Conservation (phyloP, 2,888 invertebrate species). For the Rhaphigaster nebulosa region DNA sequence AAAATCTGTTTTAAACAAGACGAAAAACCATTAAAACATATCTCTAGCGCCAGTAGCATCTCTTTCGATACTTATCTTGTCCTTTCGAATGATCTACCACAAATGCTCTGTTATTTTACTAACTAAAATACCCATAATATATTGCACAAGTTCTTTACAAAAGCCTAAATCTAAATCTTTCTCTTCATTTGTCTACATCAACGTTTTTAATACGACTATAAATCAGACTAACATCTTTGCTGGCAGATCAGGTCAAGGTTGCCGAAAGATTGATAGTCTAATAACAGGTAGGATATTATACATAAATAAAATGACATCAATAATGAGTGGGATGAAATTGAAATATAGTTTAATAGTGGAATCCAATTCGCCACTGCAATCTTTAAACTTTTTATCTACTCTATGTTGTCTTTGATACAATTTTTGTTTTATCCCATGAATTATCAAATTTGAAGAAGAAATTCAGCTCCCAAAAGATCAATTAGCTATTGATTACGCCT, state of each 20-base stretch:
- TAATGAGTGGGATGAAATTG: background rate
- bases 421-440: no score
- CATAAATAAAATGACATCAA: background rate
- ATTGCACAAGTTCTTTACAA: conserved; percentile 57
- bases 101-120: conserved; percentile 60
- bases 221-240: conserved; percentile 39
- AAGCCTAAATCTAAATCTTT: conserved; percentile 45
- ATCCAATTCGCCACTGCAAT: background rate
- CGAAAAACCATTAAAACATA: background rate
- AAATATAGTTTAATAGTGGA: background rate
- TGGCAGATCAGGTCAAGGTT: conserved; percentile 1
- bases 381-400: no score
- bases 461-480: background rate
- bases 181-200: background rate
- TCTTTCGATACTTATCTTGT: background rate
- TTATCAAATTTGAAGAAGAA: no score
- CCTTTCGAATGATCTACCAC: conserved; percentile 36
- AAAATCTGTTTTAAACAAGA: background rate
- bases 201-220: background rate
- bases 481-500: no score
- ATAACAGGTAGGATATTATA: background rate
- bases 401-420: no score
- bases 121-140: conserved; percentile 55
- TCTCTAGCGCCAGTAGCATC: background rate
- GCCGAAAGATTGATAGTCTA: background rate